These are phyloP conservation scores for Siderastrea siderea DNA, from an alignment of 92 coral and sea anemone genomes.

Conservation along the genomic window DNA sequence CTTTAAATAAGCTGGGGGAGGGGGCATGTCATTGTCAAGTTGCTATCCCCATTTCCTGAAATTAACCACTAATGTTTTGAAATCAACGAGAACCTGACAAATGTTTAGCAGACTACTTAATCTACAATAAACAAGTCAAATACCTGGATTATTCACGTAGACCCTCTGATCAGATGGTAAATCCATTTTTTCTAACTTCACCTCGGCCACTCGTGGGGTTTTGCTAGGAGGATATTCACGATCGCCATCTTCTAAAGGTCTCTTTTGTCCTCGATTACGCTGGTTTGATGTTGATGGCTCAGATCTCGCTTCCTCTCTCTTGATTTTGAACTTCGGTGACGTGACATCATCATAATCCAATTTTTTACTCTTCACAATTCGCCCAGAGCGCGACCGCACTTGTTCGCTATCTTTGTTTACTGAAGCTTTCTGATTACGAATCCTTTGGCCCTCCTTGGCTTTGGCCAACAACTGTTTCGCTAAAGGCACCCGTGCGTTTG, in stretches of 20 bases:
- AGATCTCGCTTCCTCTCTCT: conserved; percentile 33
- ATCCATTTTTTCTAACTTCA: conserved; percentile 52
- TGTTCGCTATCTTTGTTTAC: conserved; percentile 57
- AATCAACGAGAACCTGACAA: conserved; percentile 2
- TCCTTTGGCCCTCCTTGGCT: conserved; percentile 87
- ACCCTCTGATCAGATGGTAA: conserved; percentile 37
- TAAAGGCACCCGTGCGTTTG: conserved; percentile 64
- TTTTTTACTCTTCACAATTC: conserved; percentile 95
- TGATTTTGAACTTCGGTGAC: conserved; percentile 68
- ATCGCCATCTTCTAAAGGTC: conserved; percentile 77
- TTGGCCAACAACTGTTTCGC: conserved; percentile 96
- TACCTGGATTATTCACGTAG: conserved; percentile 50
- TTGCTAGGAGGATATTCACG: conserved; percentile 63
- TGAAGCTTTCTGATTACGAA: conserved; percentile 34
- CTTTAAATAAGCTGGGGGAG: background rate
- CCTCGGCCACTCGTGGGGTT: conserved; percentile 61
- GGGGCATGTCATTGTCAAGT: background rate
- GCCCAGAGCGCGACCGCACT: conserved; percentile 97
- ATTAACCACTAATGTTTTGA: background rate
- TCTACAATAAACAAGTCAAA: background rate
- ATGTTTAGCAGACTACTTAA: background rate
- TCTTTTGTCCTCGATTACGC: conserved; percentile 58
- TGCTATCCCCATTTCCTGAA: background rate
- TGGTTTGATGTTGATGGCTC: background rate
- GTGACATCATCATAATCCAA: conserved; percentile 95